These are phyloP conservation scores for Stegodyphus dumicola DNA, from an alignment of 1,140 invertebrate species.

Conservation along the genomic window DNA sequence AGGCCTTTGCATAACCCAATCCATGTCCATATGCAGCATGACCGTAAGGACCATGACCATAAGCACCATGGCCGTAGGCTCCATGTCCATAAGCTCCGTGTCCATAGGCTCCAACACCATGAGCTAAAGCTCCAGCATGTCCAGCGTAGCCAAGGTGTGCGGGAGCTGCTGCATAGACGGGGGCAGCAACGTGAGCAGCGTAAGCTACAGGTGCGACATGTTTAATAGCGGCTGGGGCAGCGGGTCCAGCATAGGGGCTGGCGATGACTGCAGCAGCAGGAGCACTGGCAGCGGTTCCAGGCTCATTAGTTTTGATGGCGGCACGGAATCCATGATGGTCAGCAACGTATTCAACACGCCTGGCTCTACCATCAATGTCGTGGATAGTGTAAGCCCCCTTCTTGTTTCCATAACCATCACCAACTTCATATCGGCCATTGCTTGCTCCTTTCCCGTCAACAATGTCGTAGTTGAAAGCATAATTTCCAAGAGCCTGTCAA, in stretches of 20 bases:
- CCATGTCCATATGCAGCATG: constrained; percentile 17
- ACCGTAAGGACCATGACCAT: constrained; percentile 30
- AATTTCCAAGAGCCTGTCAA: constrained; percentile 1
- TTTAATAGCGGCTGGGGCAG: constrained; percentile 35
- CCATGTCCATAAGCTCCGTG: constrained; percentile 44
- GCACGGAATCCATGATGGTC: too few relatives aligned
- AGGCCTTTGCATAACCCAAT: background rate
- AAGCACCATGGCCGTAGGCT: constrained; percentile 13
- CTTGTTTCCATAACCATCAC: constrained; percentile 59
- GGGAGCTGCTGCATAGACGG: constrained; percentile 42
- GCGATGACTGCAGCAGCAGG: constrained; percentile 51
- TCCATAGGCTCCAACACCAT: constrained; percentile 33
- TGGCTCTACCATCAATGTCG: constrained; percentile 50
- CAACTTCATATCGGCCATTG: constrained; percentile 54
- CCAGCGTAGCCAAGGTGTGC: constrained; percentile 32
- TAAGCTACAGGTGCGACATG: constrained; percentile 37
- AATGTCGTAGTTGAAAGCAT: constrained; percentile 36
- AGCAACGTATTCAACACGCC: constrained; percentile 60
- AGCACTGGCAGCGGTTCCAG: constrained; percentile 42
- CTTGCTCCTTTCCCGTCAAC: constrained; percentile 34
- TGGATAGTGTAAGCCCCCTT: constrained; percentile 20
- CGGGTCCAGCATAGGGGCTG: constrained; percentile 28
- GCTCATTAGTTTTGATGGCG: too few relatives aligned
- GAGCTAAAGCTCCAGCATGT: background rate
- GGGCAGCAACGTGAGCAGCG: constrained; percentile 38